A percentile compares a stretch with the other conserved stretches of the same genome.
phyloP scores from a whole-genome alignment of 2,113 vertebrate species.

The Aegithalos caudatus region DNA sequence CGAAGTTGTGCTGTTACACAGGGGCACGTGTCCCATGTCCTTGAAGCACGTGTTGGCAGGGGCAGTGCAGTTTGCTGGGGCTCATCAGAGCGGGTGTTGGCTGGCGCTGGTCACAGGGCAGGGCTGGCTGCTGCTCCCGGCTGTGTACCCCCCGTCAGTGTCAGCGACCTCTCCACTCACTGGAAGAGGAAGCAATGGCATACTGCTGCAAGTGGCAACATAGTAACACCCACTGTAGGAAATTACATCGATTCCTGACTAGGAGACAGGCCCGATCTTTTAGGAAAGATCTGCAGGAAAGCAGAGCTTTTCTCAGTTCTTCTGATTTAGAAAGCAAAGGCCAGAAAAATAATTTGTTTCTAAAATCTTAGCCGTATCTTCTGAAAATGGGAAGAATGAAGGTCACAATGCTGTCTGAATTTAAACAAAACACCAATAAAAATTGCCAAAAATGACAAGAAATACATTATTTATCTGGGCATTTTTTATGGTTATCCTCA shows the following conservation, averaged over 20 bases:
- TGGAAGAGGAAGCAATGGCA: not conserved
- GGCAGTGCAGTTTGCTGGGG: not conserved
- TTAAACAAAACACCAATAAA: not conserved
- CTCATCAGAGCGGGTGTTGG: conserved; percentile 21
- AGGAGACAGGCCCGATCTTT: not conserved
- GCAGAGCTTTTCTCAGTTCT: not conserved
- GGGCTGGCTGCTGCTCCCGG: not conserved
- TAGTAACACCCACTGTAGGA: not conserved
- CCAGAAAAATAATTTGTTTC: not conserved
- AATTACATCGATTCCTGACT: not conserved
- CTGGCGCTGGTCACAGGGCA: conserved; percentile 74
- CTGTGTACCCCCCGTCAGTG: not conserved
- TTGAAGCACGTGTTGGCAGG: not conserved
- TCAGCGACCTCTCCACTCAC: not conserved
- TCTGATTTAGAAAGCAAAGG: not conserved
- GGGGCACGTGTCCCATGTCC: not conserved
- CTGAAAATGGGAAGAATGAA: not conserved
- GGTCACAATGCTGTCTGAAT: not conserved
- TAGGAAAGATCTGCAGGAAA: not conserved
- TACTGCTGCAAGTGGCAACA: not conserved
- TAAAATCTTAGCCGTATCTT: not conserved
- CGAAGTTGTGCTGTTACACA: not conserved
- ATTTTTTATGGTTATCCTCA: not conserved
- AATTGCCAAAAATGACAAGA: not conserved
- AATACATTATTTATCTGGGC: not conserved